Percentiles rank a stretch among this genome's conserved stretches.
Evolutionary conservation across 2,113 vertebrate species (phyloP).

Genomic region (Halcyon senegalensis): DNA sequence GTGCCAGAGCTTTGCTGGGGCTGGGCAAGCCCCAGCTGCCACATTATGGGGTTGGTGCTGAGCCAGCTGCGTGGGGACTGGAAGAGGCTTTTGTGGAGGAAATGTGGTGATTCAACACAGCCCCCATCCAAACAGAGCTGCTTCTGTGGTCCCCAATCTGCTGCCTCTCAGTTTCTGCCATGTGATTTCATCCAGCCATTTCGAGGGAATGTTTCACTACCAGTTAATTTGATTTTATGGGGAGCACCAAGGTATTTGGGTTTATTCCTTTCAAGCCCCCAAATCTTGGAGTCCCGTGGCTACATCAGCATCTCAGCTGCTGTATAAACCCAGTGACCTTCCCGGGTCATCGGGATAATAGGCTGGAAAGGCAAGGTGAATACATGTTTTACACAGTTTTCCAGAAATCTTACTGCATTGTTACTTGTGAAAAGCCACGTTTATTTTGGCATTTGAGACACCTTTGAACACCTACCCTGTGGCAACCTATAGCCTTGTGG

Average conservation of each 20-base stretch:
- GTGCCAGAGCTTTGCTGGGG: not conserved
- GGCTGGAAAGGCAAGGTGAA: not conserved
- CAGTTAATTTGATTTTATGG: not conserved
- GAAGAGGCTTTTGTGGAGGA: not conserved
- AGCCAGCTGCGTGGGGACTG: accelerated
- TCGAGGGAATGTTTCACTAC: not conserved
- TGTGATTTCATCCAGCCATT: not conserved
- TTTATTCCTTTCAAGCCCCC: not conserved
- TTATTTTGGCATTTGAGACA: not conserved
- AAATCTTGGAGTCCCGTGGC: not conserved
- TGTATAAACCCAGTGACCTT: not conserved
- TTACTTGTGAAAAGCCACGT: not conserved
- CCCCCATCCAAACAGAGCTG: not conserved
- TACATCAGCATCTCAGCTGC: not conserved
- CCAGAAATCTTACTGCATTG: not conserved
- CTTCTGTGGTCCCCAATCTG: not conserved
- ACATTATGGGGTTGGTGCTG: accelerated
- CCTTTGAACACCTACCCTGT: not conserved
- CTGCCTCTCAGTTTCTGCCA: not conserved
- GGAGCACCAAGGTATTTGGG: not conserved
- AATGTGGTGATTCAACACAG: accelerated
- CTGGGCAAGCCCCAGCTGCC: not conserved
- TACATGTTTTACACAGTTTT: not conserved
- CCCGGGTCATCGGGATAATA: not conserved
- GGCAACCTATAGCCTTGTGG: not conserved